Evolutionary conservation across 2,797 vertebrate genomes (phyloP).

Genomic region (Xenops minutus): DNA sequence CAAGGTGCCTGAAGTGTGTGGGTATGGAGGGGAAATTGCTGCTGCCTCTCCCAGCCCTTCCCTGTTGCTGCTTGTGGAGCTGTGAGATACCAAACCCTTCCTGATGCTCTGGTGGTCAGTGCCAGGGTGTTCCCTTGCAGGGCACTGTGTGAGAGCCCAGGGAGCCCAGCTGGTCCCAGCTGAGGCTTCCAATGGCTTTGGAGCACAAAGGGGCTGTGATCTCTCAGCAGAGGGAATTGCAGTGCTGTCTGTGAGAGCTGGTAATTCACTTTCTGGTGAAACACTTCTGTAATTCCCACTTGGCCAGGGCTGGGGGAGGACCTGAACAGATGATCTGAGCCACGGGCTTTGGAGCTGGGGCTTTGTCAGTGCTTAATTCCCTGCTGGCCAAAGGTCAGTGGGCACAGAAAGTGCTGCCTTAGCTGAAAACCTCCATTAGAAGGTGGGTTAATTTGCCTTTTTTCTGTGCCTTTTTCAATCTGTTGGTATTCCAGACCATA

Average conservation of each 20-base stretch:
- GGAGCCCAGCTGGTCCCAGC: neutral
- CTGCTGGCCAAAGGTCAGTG: neutral
- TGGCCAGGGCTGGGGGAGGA: neutral
- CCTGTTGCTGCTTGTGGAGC: neutral
- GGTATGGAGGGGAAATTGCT: neutral
- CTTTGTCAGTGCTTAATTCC: neutral
- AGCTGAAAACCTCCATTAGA: neutral
- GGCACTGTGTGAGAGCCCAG: neutral
- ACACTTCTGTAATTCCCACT: neutral
- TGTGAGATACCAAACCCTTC: neutral
- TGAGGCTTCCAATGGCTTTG: neutral
- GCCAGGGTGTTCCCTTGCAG: no score
- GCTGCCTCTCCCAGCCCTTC: neutral
- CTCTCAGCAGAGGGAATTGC: neutral
- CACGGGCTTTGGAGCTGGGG: neutral
- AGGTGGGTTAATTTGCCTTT: neutral
- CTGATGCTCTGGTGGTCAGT: neutral
- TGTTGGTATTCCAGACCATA: fast-evolving
- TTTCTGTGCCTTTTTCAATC: neutral
- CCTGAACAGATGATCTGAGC: conserved; percentile 20
- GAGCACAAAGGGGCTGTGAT: neutral
- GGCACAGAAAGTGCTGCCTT: neutral
- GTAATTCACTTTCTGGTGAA: conserved; percentile 6
- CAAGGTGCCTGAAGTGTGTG: neutral
- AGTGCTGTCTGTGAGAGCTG: neutral